A percentile compares a stretch with the other conserved stretches of the same genome.
phyloP scores from a whole-genome alignment of 2,888 invertebrate genomes.

The Drosophila basisetae region DNA sequence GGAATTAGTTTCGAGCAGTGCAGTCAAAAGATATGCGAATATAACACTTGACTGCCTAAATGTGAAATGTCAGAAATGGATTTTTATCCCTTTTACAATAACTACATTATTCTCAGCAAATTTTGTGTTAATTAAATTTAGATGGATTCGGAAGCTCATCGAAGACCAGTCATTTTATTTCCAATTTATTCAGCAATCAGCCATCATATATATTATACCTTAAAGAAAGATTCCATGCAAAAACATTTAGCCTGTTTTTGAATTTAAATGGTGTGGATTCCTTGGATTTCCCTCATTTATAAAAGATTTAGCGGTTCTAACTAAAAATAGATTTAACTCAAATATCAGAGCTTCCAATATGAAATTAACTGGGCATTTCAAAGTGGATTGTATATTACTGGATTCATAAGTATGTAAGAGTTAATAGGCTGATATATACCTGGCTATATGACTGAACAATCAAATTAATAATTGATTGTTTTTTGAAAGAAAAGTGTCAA shows the following conservation, averaged over 20 bases:
- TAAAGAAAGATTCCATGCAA: too few relatives aligned
- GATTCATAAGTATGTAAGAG: neutral
- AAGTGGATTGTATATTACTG: neutral
- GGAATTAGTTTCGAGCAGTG: slow-evolving; percentile 19
- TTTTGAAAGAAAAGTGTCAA: neutral
- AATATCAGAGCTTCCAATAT: neutral
- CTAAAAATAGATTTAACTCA: too few relatives aligned
- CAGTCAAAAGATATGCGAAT: neutral
- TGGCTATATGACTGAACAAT: neutral
- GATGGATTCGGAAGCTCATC: too few relatives aligned
- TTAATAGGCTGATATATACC: neutral
- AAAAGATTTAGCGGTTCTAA: too few relatives aligned
- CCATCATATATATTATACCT: too few relatives aligned
- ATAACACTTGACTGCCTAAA: neutral
- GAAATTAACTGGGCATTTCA: neutral
- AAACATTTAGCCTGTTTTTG: too few relatives aligned
- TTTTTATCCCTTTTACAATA: neutral
- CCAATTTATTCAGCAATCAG: too few relatives aligned
- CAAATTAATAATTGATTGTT: neutral
- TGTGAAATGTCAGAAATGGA: neutral
- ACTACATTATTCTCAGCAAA: neutral
- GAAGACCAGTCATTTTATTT: too few relatives aligned
- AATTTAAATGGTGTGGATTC: too few relatives aligned
- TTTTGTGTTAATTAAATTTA: too few relatives aligned
- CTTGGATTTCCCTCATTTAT: too few relatives aligned